These are phyloP conservation scores for Eurypyga helias DNA, from an alignment of 2,113 vertebrate species.

Conservation along the genomic window DNA sequence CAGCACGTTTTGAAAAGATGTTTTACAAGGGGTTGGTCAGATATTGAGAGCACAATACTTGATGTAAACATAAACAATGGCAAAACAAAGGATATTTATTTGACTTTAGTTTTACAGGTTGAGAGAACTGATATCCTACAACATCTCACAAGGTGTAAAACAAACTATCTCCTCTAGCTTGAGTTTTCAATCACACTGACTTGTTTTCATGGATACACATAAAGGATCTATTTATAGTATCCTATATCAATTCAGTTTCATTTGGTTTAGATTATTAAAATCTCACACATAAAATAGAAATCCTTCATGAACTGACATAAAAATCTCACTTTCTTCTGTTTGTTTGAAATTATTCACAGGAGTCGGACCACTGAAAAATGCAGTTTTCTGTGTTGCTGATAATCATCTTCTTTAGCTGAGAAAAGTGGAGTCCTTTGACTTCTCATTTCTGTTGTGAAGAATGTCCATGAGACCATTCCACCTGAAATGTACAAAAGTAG, in stretches of 20 bases:
- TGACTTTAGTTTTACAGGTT: not conserved
- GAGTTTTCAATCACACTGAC: not conserved
- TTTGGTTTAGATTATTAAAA: not conserved
- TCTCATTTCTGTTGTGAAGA: not conserved
- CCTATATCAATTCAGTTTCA: not conserved
- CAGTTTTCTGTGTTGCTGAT: not conserved
- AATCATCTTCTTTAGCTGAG: not conserved
- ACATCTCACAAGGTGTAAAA: not conserved
- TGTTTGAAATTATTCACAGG: not conserved
- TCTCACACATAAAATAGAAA: not conserved
- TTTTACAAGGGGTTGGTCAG: not conserved
- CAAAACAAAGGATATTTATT: not conserved
- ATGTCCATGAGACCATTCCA: not conserved
- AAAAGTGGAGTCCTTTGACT: not conserved
- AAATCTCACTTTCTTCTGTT: not conserved
- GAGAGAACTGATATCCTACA: not conserved
- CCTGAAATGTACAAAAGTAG: not conserved
- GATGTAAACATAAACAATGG: not conserved
- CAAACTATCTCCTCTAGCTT: accelerated
- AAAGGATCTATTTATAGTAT: not conserved
- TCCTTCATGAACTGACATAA: not conserved
- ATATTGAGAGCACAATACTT: not conserved
- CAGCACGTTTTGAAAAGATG: not conserved
- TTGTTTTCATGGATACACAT: not conserved
- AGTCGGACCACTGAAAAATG: not conserved